A percentile compares a stretch with the other conserved stretches of the same genome.
phyloP scores from a whole-genome alignment of 1,140 invertebrate species.

The Anthonomus grandis region DNA sequence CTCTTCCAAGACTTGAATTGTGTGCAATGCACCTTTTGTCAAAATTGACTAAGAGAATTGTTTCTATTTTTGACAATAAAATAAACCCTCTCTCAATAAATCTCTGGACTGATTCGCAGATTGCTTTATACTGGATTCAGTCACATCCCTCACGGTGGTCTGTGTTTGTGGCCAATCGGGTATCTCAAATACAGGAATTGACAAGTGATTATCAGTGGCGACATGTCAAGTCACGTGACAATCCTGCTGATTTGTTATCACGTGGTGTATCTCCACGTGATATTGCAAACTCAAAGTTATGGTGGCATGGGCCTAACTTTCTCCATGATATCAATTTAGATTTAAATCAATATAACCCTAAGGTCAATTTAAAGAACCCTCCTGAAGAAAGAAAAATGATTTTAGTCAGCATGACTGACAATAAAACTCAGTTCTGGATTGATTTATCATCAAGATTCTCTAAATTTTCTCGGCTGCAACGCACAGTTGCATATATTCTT shows the following conservation, averaged over 20 bases:
- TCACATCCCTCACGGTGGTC: slow-evolving; percentile 5
- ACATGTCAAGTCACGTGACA: slow-evolving; percentile 41
- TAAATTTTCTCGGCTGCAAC: background rate
- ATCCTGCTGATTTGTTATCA: slow-evolving; percentile 49
- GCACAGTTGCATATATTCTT: background rate
- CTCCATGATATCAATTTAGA: no score
- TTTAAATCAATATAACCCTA: no score
- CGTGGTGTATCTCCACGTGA: slow-evolving; percentile 39
- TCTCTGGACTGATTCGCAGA: slow-evolving; percentile 22
- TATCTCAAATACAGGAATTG: slow-evolving; percentile 25
- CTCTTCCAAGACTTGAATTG: slow-evolving; percentile 10
- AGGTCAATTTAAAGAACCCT: background rate
- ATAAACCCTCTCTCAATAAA: background rate
- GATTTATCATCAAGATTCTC: background rate
- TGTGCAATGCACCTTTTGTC: slow-evolving; percentile 5
- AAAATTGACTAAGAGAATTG: slow-evolving; percentile 4
- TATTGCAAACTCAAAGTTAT: slow-evolving; percentile 2
- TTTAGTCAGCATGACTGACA: no score
- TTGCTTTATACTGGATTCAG: slow-evolving; percentile 15
- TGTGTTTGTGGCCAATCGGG: slow-evolving; percentile 19
- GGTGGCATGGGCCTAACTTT: slow-evolving; percentile 20
- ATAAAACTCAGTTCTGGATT: background rate
- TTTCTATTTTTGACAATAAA: background rate
- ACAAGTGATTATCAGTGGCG: no score
- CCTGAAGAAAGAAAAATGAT: background rate